These are phyloP conservation scores for Sweltsa coloradensis DNA, from an alignment of 1,140 invertebrate genomes.

Conservation along the genomic window DNA sequence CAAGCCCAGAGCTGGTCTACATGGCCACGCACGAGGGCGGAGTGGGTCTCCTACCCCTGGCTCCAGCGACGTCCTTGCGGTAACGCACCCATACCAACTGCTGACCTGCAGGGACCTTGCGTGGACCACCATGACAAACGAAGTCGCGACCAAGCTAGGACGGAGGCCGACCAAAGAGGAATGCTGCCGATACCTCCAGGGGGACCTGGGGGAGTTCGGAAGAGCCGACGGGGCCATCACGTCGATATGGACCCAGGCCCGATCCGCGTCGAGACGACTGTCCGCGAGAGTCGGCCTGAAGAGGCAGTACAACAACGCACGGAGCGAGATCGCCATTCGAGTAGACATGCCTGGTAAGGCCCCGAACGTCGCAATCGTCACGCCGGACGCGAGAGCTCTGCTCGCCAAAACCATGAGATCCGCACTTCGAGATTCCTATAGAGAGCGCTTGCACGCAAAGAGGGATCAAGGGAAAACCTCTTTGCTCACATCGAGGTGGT, in stretches of 20 bases:
- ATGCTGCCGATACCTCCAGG: neutral
- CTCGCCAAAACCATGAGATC: neutral
- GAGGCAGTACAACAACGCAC: neutral
- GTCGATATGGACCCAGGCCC: neutral
- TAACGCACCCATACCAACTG: neutral
- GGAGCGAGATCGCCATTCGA: neutral
- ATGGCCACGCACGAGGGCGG: conserved; percentile 15
- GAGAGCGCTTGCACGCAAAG: neutral
- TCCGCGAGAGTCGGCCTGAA: neutral
- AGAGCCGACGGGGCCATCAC: neutral
- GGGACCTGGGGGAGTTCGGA: neutral
- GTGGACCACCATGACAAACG: no score
- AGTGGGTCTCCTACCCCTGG: conserved; percentile 12
- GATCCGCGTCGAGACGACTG: neutral
- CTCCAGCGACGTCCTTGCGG: neutral
- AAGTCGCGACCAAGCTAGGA: no score
- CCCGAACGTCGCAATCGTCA: neutral
- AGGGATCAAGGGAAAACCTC: neutral
- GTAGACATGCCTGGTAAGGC: neutral
- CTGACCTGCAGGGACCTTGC: no score
- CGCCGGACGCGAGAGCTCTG: neutral
- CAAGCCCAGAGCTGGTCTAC: conserved; percentile 20
- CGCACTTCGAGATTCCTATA: neutral
- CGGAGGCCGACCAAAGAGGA: no score
- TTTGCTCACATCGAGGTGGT: neutral